Base-by-base conservation (phyloP, 2,888 invertebrate genomes). In the Acleris laterana region DNA sequence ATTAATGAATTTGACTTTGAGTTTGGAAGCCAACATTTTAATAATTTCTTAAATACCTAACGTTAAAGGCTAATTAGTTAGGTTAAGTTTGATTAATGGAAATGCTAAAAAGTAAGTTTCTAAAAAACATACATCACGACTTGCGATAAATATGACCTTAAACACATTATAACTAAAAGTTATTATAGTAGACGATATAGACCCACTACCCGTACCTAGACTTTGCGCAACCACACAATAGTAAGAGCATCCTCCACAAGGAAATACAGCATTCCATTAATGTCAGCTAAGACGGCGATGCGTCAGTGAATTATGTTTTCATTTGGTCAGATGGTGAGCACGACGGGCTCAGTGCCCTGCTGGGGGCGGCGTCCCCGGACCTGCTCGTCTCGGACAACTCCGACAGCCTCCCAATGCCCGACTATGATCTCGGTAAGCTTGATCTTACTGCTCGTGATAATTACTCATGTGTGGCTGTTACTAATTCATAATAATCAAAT, bases 341-440 rank as follows among this genome's bases (percentile, higher is more conserved):
- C 70, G 87, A 85, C 62, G 90, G 87, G 38, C 77, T 92, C 70
- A 81, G 87, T 67, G 89, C 89, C 52, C 77, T 93, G 32, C 80
- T 93, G 72, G 90, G 90, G 25, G 83, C 88, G 4, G 72, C 89
- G 1, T 92, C 93, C 4, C 91, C 92, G 38, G 92, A 92, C 73
- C 74, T 90, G 16, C 80, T 88, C 22, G 87, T 88, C 7, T 92
- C 93, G 38, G 93, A 93, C 71, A 84, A 88, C 7, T 93, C 93
- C 6, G 89, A 93, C 77, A 93, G 92, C 73, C 82, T 92, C 51
- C 90, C 93, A 1, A 76, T 89, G 66, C 88, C 90, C 64, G 93
- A 93, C 74, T 86, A 89, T 60, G 93, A 93, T 65, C 85, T 85
- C 75, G 92, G 93, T 93, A 77, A 85, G 83, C n/a, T 58, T 61